These are phyloP conservation scores for Pygathrix nemaeus DNA, from an alignment of 2,113 vertebrate species.

Conservation along the genomic window DNA sequence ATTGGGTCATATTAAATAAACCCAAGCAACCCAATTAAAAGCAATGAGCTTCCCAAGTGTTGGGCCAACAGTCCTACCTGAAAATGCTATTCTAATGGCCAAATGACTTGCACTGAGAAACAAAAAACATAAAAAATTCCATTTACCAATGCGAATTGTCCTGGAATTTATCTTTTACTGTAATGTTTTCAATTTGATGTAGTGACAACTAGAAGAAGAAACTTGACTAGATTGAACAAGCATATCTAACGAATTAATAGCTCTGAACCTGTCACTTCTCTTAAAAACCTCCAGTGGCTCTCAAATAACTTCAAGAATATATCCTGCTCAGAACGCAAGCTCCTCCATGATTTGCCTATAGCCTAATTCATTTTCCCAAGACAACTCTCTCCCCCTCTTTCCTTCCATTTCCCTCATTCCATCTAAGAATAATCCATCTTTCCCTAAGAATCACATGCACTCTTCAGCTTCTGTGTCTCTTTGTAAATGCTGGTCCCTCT, in stretches of 20 bases:
- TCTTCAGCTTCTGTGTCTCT: neutral
- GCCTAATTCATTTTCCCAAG: neutral
- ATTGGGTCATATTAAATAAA: neutral
- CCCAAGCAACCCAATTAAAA: neutral
- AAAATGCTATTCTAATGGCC: neutral
- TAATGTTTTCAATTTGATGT: constrained; percentile 2
- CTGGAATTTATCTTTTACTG: constrained; percentile 1
- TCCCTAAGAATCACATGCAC: neutral
- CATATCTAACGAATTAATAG: neutral
- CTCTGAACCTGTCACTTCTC: neutral
- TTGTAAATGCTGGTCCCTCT: neutral
- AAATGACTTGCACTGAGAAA: neutral
- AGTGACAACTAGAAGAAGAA: constrained; percentile 5
- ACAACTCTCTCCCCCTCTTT: neutral
- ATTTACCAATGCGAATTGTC: neutral
- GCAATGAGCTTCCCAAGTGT: neutral
- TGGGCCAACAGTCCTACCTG: neutral
- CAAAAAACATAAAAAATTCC: neutral
- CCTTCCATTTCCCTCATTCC: neutral
- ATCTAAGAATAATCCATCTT: neutral
- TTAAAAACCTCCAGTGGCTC: neutral
- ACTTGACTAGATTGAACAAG: neutral
- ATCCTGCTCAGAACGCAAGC: neutral
- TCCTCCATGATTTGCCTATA: neutral
- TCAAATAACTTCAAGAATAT: neutral